Conservation (phyloP, 2,113 vertebrate species). For the Plecturocebus donacophilus region DNA sequence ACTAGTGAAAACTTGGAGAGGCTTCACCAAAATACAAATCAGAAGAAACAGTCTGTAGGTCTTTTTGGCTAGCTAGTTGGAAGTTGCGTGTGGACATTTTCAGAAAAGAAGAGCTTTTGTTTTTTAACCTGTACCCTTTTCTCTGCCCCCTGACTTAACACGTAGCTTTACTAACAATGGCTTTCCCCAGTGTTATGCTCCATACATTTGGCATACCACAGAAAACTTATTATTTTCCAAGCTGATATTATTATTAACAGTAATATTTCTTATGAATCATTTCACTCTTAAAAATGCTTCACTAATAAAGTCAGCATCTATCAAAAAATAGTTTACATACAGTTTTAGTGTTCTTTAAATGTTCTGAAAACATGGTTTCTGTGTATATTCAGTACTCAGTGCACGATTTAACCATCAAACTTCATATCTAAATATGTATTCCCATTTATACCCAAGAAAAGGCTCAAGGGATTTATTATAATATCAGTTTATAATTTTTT, state of each 20-base stretch:
- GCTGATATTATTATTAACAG: background rate
- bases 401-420: background rate
- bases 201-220: background rate
- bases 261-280: constrained; percentile 7
- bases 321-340: background rate
- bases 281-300: constrained; percentile 41
- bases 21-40: background rate
- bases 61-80: background rate
- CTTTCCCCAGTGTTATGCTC: background rate
- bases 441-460: background rate
- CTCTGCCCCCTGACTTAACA: background rate
- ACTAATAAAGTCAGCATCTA: constrained; percentile 38
- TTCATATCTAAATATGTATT: background rate
- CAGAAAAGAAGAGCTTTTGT: background rate
- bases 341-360: constrained; percentile 5
- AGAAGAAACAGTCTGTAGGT: background rate
- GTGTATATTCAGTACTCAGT: background rate
- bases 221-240: background rate
- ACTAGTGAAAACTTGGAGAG: background rate
- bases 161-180: background rate
- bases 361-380: background rate
- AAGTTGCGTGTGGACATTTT: background rate
- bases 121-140: background rate
- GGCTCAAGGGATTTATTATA: background rate
- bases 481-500: constrained; percentile 26